Evolutionary conservation across 2,113 vertebrate genomes (phyloP), one percentile per base, ranked within the genome.

Genomic region (Toxotes jaculatrix): DNA sequence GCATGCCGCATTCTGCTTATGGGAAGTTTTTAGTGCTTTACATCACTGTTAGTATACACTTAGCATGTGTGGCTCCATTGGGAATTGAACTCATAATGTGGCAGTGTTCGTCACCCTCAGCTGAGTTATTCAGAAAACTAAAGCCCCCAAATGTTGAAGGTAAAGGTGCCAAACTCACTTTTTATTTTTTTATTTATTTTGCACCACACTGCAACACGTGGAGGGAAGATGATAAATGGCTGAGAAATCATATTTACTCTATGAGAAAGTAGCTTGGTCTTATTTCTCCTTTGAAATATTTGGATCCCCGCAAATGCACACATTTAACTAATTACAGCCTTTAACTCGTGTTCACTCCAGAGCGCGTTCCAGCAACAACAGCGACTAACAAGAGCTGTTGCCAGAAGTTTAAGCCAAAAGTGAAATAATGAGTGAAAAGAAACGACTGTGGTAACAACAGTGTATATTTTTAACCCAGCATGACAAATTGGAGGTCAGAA

Each of bases 401-500:
- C 23, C 51, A 62, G 40, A 60, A 31, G 56, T n/a, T 31, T 17
- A 69, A 51, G 36, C 49, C 62, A 57, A 65, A 43, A 14, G 47
- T n/a, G 31, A 45, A 74, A 43, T 4, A 55, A 31, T 43, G 8
- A 75, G 7, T 40, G n/a, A 45, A 83, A 77, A 74, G 13, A 69
- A 78, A 64, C 3, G 16, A 51, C 57, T 65, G 42, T 82, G 51
- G 51, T 77, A 34, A 56, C 31, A 49, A 56, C 14, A 66, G 68
- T 17, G 47, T 79, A 1, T 82, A 63, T 83, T 84, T 82, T 70
- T 67, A 85, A 32, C 11, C 53, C 11, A 70, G 19, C 63, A 0
- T 80, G 51, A 76, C 60, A 81, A 85, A 84, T 67, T 59, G 0
- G 51, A 71, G 77, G 82, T 80, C 78, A 88, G 47, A 79, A 67